phyloP scores from a whole-genome alignment of 2,797 vertebrate species.

The Pristis pectinata region DNA sequence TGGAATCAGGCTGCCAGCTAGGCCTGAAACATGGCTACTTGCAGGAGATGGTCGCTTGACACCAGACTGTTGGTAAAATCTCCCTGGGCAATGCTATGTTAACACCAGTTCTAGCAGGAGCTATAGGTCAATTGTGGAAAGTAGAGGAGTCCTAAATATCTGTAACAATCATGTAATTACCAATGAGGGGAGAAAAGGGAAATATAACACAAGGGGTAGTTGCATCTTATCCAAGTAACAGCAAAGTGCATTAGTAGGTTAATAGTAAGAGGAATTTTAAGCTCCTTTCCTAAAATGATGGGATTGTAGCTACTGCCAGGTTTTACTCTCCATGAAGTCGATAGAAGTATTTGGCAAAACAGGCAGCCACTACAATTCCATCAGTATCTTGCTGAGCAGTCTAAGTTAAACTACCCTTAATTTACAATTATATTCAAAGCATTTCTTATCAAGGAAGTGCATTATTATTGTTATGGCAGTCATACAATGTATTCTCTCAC shows the following conservation, averaged over 20 bases:
- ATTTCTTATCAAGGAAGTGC: not conserved
- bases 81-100: not conserved
- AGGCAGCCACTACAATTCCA: not conserved
- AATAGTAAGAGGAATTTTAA: not conserved
- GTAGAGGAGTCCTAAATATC: not conserved
- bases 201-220: not conserved
- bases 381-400: not conserved
- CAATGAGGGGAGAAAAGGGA: not conserved
- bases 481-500: not conserved
- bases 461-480: not conserved
- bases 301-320: not conserved
- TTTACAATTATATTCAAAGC: not conserved
- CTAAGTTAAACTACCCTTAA: not conserved
- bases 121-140: not conserved
- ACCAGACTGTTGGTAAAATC: not conserved
- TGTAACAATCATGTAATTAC: not conserved
- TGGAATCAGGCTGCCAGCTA: not conserved
- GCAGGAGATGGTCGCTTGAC: not conserved
- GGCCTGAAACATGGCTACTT: not conserved
- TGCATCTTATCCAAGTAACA: not conserved
- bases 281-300: not conserved
- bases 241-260: not conserved
- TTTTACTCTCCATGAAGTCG: slow-evolving; percentile 13
- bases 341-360: not conserved
- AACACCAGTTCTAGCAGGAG: not conserved